Evolutionary conservation across 2,797 vertebrate species (phyloP).

Genomic region (Bovichtus variegatus): DNA sequence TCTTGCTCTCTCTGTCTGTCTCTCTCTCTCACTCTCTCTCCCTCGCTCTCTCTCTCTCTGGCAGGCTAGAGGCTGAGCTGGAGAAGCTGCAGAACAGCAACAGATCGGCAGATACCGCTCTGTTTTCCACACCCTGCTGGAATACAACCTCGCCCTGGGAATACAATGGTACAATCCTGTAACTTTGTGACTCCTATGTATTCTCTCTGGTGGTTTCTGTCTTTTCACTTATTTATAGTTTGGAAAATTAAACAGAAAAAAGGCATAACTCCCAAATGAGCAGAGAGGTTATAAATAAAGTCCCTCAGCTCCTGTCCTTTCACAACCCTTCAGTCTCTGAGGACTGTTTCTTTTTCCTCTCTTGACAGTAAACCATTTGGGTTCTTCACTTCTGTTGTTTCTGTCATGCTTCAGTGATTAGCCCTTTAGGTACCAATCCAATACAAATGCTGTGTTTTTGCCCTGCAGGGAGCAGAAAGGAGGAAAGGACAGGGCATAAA

Average conservation of each 20-base stretch:
- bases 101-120: constrained; percentile 71
- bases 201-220: constrained; percentile 12
- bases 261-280: constrained; percentile 23
- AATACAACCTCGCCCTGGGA: constrained; percentile 81
- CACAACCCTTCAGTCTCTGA: constrained; percentile 34
- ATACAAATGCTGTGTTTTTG: constrained; percentile 72
- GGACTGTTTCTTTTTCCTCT: constrained; percentile 41
- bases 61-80: constrained; percentile 86
- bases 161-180: constrained; percentile 73
- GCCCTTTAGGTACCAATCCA: background rate
- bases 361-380: constrained; percentile 36
- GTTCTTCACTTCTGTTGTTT: constrained; percentile 35
- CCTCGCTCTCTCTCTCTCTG: background rate
- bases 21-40: background rate
- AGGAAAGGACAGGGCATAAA: constrained; percentile 64
- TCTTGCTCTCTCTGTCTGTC: background rate
- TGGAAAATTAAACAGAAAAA: constrained; percentile 41
- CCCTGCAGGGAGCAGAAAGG: constrained; percentile 71
- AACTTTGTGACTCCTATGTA: constrained; percentile 33
- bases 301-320: constrained; percentile 32
- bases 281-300: constrained; percentile 44
- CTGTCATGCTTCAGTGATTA: constrained; percentile 10
- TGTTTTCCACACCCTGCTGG: constrained; percentile 87
- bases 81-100: constrained; percentile 85
- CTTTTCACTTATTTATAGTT: constrained; percentile 31